Percentiles rank a stretch among this genome's conserved stretches.
Conservation (phyloP, 2,797 vertebrate species). For the Sarcophilus harrisii region DNA sequence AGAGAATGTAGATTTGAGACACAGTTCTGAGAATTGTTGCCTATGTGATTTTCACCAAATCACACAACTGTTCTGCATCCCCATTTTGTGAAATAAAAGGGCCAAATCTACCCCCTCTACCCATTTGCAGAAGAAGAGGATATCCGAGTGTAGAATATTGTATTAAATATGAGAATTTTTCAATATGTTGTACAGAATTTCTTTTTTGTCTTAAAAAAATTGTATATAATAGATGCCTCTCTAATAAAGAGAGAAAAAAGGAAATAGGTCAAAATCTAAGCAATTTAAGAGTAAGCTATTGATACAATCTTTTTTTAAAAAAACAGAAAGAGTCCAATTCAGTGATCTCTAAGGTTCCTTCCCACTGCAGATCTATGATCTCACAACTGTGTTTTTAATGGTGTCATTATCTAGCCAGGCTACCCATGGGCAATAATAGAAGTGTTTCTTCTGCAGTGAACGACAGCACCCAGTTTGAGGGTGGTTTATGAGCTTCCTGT, state of each 20-base stretch:
- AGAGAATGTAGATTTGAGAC: background rate
- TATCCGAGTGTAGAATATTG: background rate
- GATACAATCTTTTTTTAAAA: background rate
- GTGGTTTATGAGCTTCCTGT: slow-evolving; percentile 68
- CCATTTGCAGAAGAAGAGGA: background rate
- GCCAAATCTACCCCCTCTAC: background rate
- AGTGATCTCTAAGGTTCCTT: background rate
- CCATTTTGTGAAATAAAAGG: background rate
- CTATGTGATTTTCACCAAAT: background rate
- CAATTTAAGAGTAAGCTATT: background rate
- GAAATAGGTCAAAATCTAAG: background rate
- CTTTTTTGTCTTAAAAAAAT: background rate
- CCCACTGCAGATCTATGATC: background rate
- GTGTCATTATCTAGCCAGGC: slow-evolving; percentile 60
- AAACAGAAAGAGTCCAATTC: background rate
- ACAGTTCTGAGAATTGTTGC: background rate
- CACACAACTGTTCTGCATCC: background rate
- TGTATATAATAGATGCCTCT: background rate
- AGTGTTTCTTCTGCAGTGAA: slow-evolving; percentile 12
- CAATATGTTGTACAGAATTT: background rate
- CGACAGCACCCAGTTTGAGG: slow-evolving; percentile 54
- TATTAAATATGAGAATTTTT: background rate
- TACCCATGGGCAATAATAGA: slow-evolving; percentile 74
- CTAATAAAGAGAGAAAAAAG: background rate
- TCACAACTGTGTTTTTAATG: background rate